Evolutionary conservation across 2,888 invertebrate genomes (phyloP).

Genomic region (Ornithoptera priamus): DNA sequence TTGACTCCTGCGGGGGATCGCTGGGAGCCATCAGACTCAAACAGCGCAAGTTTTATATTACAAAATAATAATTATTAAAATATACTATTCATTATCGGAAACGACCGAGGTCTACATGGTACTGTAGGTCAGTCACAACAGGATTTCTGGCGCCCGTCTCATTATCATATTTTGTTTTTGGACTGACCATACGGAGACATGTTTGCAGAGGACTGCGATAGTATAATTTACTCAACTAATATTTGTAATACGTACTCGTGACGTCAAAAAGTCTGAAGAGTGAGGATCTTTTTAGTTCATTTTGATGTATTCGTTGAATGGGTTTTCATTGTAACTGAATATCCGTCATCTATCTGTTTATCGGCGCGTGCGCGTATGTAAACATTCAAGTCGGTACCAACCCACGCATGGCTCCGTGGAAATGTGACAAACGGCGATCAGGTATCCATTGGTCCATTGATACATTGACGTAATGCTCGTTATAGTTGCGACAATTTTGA

Average conservation of each 20-base stretch:
- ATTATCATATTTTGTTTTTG: slow-evolving; percentile 6
- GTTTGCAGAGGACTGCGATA: slow-evolving; percentile 8
- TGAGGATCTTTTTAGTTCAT: not conserved
- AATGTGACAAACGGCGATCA: slow-evolving; percentile 5
- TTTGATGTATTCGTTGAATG: not conserved
- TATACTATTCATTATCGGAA: too few species aligned
- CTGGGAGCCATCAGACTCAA: too few species aligned
- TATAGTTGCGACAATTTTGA: too few species aligned
- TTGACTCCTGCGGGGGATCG: too few species aligned
- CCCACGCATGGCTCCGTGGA: slow-evolving; percentile 11
- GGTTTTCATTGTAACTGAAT: slow-evolving; percentile 15
- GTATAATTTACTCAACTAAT: not conserved
- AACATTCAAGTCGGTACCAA: slow-evolving; percentile 19
- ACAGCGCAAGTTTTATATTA: too few species aligned
- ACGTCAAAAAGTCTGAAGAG: not conserved
- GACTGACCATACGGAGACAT: not conserved
- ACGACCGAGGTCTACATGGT: too few species aligned
- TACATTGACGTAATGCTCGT: slow-evolving; percentile 1
- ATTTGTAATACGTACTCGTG: not conserved
- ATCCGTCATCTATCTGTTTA: slow-evolving; percentile 32
- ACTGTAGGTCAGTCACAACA: not conserved
- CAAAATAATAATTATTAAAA: too few species aligned
- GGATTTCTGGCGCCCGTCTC: not conserved
- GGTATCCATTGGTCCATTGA: slow-evolving; percentile 17
- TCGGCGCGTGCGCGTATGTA: slow-evolving; percentile 38